Conservation (phyloP, 2,797 vertebrate species). For the Leucoraja ocellata region DNA sequence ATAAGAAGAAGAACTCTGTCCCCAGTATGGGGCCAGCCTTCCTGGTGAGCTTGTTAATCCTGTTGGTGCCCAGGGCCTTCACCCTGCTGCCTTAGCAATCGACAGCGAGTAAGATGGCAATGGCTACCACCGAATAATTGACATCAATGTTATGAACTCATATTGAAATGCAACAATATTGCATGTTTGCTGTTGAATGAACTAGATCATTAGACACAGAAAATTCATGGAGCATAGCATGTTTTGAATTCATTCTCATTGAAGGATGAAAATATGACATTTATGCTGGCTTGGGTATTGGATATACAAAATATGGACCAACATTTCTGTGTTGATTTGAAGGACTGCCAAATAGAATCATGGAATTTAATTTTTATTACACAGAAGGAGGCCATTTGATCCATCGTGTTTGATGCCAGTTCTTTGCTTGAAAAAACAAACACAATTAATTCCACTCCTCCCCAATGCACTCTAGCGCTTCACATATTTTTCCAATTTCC, state of each 20-base stretch:
- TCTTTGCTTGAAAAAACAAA: background rate
- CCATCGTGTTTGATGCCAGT: background rate
- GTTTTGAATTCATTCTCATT: background rate
- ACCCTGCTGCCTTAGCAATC: no score
- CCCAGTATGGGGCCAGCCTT: no score
- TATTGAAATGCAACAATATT: no score
- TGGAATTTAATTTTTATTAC: background rate
- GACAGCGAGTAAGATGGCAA: no score
- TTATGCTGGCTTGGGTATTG: background rate
- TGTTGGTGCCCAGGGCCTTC: no score
- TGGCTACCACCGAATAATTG: no score
- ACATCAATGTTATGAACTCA: no score
- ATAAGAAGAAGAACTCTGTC: no score
- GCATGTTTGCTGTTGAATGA: background rate
- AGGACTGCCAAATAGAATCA: background rate
- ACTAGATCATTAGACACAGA: background rate
- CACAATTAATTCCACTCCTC: background rate
- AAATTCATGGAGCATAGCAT: background rate
- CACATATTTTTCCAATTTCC: constrained; percentile 8
- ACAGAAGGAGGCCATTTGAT: background rate
- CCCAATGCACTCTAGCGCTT: background rate
- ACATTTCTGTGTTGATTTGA: background rate
- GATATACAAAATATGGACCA: background rate
- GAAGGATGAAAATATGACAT: background rate
- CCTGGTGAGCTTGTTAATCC: no score